Conservation (phyloP, 2,113 vertebrate species). For the Clupea harengus region DNA sequence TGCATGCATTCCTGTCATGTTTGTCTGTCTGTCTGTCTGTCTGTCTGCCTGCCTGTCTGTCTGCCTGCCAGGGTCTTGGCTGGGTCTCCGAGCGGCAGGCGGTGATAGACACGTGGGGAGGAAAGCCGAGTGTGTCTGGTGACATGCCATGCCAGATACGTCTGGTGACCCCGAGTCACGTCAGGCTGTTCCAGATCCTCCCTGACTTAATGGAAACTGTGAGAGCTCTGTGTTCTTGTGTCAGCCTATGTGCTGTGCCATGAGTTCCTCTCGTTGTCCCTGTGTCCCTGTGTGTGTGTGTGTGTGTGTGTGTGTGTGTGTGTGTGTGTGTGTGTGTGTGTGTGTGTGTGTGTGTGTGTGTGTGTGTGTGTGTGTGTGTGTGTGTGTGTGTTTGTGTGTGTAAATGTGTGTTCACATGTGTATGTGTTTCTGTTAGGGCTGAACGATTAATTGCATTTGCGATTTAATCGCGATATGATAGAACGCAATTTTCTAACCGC, state of each 20-base stretch:
- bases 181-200: constrained; percentile 3
- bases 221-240: background rate
- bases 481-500: no score
- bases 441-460: no score
- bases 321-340: background rate
- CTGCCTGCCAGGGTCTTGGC: background rate
- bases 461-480: no score
- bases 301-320: background rate
- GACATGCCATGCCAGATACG: background rate
- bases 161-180: background rate
- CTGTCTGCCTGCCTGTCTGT: background rate
- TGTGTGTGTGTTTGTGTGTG: no score
- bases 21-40: background rate
- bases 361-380: no score
- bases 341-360: no score
- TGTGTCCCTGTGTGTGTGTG: background rate
- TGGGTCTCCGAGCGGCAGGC: background rate
- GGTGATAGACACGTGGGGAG: background rate
- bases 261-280: background rate
- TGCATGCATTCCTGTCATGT: background rate
- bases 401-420: background rate
- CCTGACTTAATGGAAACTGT: background rate
- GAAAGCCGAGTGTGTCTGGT: background rate
- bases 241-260: background rate
- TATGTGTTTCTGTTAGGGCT: background rate